Conservation (phyloP, 2,113 vertebrate species). For the Apistogramma diplotaenia region DNA sequence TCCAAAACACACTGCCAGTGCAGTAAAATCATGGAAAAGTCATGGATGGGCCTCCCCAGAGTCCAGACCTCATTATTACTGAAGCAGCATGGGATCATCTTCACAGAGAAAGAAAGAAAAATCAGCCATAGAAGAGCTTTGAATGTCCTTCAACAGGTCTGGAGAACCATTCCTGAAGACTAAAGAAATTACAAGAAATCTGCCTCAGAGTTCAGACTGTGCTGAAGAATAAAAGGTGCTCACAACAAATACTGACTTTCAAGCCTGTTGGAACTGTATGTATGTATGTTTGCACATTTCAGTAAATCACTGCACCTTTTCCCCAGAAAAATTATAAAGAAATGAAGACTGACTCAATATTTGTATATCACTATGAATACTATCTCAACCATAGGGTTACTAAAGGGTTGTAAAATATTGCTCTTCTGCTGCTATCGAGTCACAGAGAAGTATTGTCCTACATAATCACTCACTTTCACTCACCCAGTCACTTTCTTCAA, state of each 20-base stretch:
- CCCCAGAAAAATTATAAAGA: not conserved
- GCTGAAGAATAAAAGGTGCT: not conserved
- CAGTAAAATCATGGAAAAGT: too few species aligned
- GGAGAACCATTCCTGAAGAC: too few species aligned
- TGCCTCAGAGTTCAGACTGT: not conserved
- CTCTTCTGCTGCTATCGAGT: not conserved
- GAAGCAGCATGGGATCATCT: too few species aligned
- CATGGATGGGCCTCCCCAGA: too few species aligned
- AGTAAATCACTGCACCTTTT: not conserved
- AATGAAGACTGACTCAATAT: not conserved
- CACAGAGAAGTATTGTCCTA: not conserved
- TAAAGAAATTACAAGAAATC: not conserved
- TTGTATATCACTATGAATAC: not conserved
- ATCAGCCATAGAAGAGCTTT: too few species aligned
- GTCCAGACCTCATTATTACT: too few species aligned
- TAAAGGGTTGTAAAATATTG: not conserved
- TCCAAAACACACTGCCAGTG: too few species aligned
- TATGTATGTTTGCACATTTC: not conserved
- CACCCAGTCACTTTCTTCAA: not conserved
- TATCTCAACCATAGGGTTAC: not conserved
- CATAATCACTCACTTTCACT: too few species aligned
- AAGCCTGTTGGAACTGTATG: not conserved
- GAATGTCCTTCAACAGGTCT: too few species aligned
- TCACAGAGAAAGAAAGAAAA: too few species aligned
- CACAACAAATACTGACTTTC: not conserved